Conservation (phyloP, 1,140 invertebrate species). For the Capitella teleta region DNA sequence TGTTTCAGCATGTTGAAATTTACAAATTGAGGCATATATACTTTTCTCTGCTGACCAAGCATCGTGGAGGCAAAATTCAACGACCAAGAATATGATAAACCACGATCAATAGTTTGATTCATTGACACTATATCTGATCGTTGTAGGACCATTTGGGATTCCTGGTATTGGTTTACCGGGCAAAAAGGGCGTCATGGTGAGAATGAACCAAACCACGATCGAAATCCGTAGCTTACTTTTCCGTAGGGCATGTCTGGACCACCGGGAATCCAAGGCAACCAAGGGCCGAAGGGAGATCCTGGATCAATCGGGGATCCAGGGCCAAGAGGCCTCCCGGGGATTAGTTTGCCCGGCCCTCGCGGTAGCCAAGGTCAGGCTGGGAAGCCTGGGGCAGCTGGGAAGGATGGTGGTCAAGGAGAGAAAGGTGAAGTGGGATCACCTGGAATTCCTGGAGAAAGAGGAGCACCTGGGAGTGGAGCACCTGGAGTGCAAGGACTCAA, state of each 20-base stretch:
- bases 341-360: neutral
- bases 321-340: neutral
- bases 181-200: neutral
- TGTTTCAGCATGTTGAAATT: no score
- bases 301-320: neutral
- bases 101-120: no score
- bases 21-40: no score
- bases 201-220: no score
- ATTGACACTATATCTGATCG: no score
- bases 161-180: neutral
- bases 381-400: neutral
- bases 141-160: neutral
- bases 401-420: neutral
- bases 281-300: neutral
- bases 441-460: neutral
- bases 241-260: neutral
- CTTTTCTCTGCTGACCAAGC: no score
- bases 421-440: neutral
- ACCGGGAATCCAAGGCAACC: neutral
- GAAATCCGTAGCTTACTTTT: neutral
- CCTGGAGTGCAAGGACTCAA: no score
- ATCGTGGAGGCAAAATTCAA: no score
- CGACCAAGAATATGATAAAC: no score
- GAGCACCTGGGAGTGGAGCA: neutral
- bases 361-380: neutral